phyloP scores from a whole-genome alignment of 2,888 invertebrate species.

The Lochmaea capreae region DNA sequence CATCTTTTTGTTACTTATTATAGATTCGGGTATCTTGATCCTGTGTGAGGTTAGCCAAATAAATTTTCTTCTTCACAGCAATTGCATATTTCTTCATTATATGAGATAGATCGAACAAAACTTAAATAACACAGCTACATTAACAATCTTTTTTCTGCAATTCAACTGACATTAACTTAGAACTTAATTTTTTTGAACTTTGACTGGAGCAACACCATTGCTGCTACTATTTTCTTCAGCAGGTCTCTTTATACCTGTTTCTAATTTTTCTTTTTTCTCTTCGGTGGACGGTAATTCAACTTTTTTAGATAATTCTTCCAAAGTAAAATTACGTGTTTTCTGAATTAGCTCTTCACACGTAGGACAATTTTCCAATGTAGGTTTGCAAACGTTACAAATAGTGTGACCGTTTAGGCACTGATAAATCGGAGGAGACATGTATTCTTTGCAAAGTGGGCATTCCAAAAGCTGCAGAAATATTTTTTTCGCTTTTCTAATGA shows the following conservation, averaged over 20 bases:
- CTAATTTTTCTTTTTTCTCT: constrained; percentile 32
- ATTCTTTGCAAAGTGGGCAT: constrained; percentile 55
- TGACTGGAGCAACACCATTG: constrained; percentile 20
- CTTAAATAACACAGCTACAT: neutral
- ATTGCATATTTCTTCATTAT: too few relatives aligned
- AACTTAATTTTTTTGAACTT: constrained; percentile 27
- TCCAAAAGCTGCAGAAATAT: constrained; percentile 45
- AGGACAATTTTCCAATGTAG: constrained; percentile 48
- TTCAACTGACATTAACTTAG: neutral
- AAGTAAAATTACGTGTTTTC: constrained; percentile 37
- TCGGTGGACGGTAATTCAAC: constrained; percentile 34
- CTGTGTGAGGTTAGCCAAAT: too few relatives aligned
- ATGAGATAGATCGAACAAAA: neutral
- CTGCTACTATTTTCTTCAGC: constrained; percentile 27
- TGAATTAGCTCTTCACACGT: constrained; percentile 36
- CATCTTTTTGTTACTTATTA: too few relatives aligned
- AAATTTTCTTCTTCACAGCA: too few relatives aligned
- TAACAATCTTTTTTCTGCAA: neutral
- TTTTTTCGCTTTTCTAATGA: constrained; percentile 46
- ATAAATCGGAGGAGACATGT: constrained; percentile 52
- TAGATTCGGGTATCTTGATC: too few relatives aligned
- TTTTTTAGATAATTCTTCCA: constrained; percentile 42
- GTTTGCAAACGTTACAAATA: constrained; percentile 52
- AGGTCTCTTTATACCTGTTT: constrained; percentile 27
- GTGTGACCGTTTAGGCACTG: constrained; percentile 55